Conservation (phyloP, 53 echinoderm and acorn worm species). For the Stichopus horrens region DNA sequence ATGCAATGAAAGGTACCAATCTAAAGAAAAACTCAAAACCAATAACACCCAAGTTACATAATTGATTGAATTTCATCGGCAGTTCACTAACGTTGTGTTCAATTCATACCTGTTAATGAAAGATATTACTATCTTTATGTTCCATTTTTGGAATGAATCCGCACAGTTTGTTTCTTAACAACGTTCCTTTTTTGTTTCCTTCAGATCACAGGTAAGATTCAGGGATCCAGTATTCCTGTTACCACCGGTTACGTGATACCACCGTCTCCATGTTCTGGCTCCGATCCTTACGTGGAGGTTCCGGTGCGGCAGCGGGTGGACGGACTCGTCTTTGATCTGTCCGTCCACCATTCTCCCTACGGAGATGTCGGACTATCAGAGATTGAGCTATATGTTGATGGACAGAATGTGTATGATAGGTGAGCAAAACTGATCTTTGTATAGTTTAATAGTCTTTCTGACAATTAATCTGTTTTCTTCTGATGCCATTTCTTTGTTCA, state of each 20-base stretch:
- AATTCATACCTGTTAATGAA: no score
- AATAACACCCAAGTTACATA: no score
- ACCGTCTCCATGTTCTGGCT: slow-evolving; percentile 59
- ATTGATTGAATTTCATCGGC: no score
- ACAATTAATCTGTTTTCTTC: no score
- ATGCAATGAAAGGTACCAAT: no score
- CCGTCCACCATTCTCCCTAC: neutral
- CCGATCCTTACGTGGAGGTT: slow-evolving; percentile 65
- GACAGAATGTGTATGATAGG: slow-evolving; percentile 66
- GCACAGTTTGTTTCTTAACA: no score
- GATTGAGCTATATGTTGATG: slow-evolving; percentile 74
- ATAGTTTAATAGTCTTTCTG: neutral
- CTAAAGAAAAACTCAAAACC: no score
- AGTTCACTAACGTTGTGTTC: no score
- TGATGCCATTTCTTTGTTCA: no score
- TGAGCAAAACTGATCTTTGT: slow-evolving; percentile 12
- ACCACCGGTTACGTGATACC: slow-evolving; percentile 68
- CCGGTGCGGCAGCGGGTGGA: slow-evolving; percentile 63
- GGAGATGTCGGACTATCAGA: slow-evolving; percentile 65
- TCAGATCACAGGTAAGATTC: slow-evolving; percentile 35
- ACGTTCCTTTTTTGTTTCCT: neutral
- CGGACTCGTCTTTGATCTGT: slow-evolving; percentile 56
- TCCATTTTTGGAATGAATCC: no score
- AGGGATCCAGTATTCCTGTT: slow-evolving; percentile 17
- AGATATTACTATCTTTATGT: no score